phyloP scores from a whole-genome alignment of 2,888 invertebrate species.

The Nysson spinosus region DNA sequence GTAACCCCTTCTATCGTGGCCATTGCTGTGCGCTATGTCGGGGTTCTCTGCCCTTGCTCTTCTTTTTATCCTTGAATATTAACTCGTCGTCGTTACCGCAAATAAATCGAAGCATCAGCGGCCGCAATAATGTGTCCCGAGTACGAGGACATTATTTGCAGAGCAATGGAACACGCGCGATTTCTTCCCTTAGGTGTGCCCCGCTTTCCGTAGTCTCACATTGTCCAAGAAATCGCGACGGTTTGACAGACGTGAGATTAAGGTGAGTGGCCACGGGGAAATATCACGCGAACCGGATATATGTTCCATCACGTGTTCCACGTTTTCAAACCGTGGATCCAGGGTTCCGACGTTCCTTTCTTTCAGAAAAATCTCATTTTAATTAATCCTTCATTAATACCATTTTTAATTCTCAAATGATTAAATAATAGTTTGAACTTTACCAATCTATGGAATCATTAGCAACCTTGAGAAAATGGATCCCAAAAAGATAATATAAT shows the following conservation, averaged over 20 bases:
- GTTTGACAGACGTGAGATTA: constrained; percentile 56
- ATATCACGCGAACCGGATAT: constrained; percentile 57
- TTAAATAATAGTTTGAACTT: not conserved
- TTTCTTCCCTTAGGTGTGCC: constrained; percentile 19
- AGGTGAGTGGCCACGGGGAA: constrained; percentile 32
- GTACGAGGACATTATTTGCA: constrained; percentile 52
- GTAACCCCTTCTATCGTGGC: constrained; percentile 70
- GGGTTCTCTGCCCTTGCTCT: constrained; percentile 22
- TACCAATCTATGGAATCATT: too few relatives aligned
- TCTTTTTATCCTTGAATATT: constrained; percentile 24
- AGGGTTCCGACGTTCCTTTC: constrained; percentile 37
- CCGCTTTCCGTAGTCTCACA: constrained; percentile 41
- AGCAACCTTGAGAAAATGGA: too few relatives aligned
- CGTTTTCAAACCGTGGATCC: constrained; percentile 38
- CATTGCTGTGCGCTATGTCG: constrained; percentile 56
- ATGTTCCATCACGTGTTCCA: constrained; percentile 44
- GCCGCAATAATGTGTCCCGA: constrained; percentile 21
- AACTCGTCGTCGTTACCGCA: constrained; percentile 57
- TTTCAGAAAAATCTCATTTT: not conserved
- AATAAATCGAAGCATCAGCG: constrained; percentile 50
- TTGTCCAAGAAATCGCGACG: constrained; percentile 38
- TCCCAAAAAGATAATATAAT: too few relatives aligned
- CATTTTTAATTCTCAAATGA: too few relatives aligned
- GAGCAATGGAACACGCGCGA: constrained; percentile 32
- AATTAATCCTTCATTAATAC: not conserved